phyloP scores from a whole-genome alignment of 2,888 invertebrate species.

The Ischnus inquisitorius region DNA sequence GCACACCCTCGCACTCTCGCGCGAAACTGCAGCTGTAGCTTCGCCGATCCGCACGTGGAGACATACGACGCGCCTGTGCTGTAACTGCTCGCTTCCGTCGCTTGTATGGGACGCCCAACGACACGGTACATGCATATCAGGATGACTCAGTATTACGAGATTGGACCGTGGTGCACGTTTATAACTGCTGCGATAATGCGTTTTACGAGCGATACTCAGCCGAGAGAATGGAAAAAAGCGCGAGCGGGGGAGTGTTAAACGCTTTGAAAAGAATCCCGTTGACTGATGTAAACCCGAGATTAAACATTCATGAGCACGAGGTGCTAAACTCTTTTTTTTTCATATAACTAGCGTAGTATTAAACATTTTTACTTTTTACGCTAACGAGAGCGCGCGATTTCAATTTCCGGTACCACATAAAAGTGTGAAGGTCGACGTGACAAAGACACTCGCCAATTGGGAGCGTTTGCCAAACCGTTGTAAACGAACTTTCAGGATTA shows the following conservation, averaged over 20 bases:
- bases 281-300: conserved; percentile 49
- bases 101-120: conserved; percentile 46
- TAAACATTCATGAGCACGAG: conserved; percentile 30
- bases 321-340: too few relatives aligned
- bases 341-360: too few relatives aligned
- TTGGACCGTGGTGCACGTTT: conserved; percentile 50
- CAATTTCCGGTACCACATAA: too few relatives aligned
- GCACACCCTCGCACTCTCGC: conserved; percentile 4
- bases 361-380: too few relatives aligned
- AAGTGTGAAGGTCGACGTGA: too few relatives aligned
- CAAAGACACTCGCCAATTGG: too few relatives aligned
- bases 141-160: conserved; percentile 49
- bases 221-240: conserved; percentile 10
- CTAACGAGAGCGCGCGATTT: too few relatives aligned
- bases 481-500: too few relatives aligned
- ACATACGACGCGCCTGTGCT: conserved; percentile 37
- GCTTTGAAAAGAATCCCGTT: conserved; percentile 37
- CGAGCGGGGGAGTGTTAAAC: conserved; percentile 30
- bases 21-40: conserved; percentile 31
- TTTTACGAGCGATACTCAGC: conserved; percentile 66
- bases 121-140: conserved; percentile 54
- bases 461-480: too few relatives aligned
- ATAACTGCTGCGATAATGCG: conserved; percentile 71
- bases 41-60: conserved; percentile 28
- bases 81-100: conserved; percentile 28